Evolutionary conservation across 2,797 vertebrate genomes (phyloP).

Genomic region (Chelon labrosus): DNA sequence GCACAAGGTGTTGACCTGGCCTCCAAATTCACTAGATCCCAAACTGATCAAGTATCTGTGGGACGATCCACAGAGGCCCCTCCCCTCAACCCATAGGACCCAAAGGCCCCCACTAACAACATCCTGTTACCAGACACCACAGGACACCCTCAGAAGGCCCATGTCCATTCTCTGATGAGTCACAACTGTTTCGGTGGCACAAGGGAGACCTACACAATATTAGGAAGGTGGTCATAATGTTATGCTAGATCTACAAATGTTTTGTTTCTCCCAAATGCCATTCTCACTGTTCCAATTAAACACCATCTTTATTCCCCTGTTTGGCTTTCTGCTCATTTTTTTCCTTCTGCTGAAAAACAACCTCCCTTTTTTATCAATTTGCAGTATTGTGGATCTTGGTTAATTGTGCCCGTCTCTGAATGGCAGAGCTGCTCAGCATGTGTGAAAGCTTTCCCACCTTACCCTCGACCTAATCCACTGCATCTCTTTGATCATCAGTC

Average conservation of each 20-base stretch:
- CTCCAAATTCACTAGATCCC: no score
- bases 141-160: no score
- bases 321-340: background rate
- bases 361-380: background rate
- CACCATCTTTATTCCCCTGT: background rate
- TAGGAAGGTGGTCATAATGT: background rate
- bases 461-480: slow-evolving; percentile 5
- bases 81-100: no score
- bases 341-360: background rate
- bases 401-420: background rate
- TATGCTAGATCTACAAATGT: background rate
- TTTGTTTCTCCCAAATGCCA: background rate
- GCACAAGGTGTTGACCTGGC: no score
- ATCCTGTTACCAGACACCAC: no score
- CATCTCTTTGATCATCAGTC: slow-evolving; percentile 36
- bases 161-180: no score
- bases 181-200: background rate
- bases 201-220: background rate
- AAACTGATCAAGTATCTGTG: no score
- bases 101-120: no score
- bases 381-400: background rate
- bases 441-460: slow-evolving; percentile 14
- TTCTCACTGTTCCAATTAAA: background rate
- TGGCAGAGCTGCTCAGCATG: slow-evolving; percentile 12
- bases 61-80: no score